These are phyloP conservation scores for Drosophila takahashii DNA, from an alignment of 1,140 invertebrate genomes.

Conservation along the genomic window DNA sequence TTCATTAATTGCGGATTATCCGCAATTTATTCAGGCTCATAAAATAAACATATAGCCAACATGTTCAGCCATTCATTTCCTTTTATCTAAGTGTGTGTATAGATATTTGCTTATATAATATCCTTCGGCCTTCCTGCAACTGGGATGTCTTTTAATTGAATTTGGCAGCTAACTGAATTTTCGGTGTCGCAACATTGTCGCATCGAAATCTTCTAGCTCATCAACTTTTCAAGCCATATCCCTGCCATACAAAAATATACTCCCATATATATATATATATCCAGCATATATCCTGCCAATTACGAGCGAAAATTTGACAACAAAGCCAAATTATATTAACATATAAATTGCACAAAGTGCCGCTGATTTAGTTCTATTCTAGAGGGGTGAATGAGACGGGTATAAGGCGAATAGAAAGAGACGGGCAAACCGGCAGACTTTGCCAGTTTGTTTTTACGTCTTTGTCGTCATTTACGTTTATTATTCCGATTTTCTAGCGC, in stretches of 20 bases:
- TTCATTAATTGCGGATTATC: slow-evolving; percentile 4
- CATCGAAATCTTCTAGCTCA: slow-evolving; percentile 71
- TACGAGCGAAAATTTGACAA: slow-evolving; percentile 65
- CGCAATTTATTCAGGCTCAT: slow-evolving; percentile 1
- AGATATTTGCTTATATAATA: too few species aligned
- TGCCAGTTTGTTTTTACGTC: slow-evolving; percentile 75
- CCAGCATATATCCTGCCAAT: slow-evolving; percentile 43
- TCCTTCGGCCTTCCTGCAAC: slow-evolving; percentile 8
- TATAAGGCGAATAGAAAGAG: not conserved
- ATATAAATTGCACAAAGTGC: slow-evolving; percentile 83
- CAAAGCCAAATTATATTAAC: slow-evolving; percentile 82
- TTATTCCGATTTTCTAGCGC: slow-evolving; percentile 82
- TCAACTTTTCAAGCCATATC: slow-evolving; percentile 45
- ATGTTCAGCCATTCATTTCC: not conserved
- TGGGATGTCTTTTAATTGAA: slow-evolving; percentile 53
- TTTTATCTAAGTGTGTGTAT: not conserved
- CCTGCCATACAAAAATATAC: not conserved
- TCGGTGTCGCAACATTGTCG: slow-evolving; percentile 72
- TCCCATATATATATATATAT: not conserved
- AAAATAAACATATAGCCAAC: not conserved
- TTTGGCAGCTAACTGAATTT: slow-evolving; percentile 61
- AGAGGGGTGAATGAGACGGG: not conserved
- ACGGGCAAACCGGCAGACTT: slow-evolving; percentile 10
- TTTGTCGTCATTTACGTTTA: slow-evolving; percentile 77
- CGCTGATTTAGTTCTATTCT: slow-evolving; percentile 76